A percentile compares a stretch with the other conserved stretches of the same genome.
These are phyloP conservation scores for Calyptomena viridis DNA, from an alignment of 2,113 vertebrate genomes.

Conservation along the genomic window DNA sequence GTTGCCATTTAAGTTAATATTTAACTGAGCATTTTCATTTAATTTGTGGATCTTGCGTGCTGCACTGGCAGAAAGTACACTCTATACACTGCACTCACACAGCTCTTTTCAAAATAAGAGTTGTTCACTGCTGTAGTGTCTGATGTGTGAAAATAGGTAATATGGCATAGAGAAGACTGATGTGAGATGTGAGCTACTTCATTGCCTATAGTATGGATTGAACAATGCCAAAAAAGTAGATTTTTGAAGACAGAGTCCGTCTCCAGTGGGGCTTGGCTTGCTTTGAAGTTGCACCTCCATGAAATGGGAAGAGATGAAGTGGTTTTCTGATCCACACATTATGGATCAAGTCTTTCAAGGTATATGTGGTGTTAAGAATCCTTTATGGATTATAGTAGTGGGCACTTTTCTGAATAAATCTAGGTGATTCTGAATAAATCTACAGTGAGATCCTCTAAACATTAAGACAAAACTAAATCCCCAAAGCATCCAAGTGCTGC, in stretches of 20 bases:
- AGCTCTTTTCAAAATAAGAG: not conserved
- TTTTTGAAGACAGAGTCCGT: not conserved
- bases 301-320: not conserved
- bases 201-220: not conserved
- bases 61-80: not conserved
- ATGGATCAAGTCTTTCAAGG: not conserved
- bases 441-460: not conserved
- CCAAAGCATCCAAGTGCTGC: not conserved
- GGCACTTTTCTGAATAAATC: not conserved
- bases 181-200: not conserved
- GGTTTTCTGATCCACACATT: not conserved
- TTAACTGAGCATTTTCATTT: not conserved
- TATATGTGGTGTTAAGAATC: not conserved
- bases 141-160: not conserved
- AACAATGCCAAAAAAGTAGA: not conserved
- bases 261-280: not conserved
- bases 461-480: not conserved
- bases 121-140: not conserved
- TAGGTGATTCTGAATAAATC: too few species aligned
- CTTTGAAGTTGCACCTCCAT: not conserved
- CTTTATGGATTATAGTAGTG: not conserved
- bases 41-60: not conserved
- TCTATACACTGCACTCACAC: not conserved
- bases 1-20: slow-evolving; percentile 25
- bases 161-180: not conserved